Percentiles rank a stretch among this genome's conserved stretches.
Conservation (phyloP, 2,797 vertebrate genomes). For the Heteromormyrus szaboi region DNA sequence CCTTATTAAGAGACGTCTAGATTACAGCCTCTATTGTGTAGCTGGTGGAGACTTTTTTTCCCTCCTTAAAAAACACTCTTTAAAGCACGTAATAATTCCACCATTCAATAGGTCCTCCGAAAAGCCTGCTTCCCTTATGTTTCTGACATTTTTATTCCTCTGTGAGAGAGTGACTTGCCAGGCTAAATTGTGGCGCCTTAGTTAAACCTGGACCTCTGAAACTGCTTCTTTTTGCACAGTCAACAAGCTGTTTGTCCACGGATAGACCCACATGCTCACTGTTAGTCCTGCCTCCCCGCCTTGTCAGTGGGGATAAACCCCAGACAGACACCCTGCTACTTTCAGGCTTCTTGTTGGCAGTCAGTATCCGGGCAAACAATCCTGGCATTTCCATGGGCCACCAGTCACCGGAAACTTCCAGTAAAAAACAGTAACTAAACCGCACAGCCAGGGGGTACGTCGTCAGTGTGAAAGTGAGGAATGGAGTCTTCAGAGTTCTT, state of each 20-base stretch:
- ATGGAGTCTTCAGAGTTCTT: background rate
- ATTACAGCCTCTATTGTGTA: background rate
- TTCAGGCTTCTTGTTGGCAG: background rate
- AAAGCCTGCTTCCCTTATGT: background rate
- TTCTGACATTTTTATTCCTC: background rate
- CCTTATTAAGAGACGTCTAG: background rate
- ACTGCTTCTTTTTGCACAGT: background rate
- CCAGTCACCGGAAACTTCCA: background rate
- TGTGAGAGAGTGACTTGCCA: background rate
- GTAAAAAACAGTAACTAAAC: background rate
- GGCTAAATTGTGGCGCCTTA: background rate
- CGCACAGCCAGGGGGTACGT: background rate
- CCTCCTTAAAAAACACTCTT: background rate
- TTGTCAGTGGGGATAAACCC: background rate
- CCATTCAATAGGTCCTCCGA: background rate
- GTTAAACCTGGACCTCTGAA: background rate
- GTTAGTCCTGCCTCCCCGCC: background rate
- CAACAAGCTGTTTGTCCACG: background rate
- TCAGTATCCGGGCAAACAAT: background rate
- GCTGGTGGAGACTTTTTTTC: background rate
- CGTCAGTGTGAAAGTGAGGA: background rate
- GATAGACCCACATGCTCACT: background rate
- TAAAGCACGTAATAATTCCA: background rate
- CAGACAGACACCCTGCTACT: background rate
- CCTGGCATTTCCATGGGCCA: background rate